Evolutionary conservation across 2,113 vertebrate species (phyloP).

Genomic region (Gobio gobio): DNA sequence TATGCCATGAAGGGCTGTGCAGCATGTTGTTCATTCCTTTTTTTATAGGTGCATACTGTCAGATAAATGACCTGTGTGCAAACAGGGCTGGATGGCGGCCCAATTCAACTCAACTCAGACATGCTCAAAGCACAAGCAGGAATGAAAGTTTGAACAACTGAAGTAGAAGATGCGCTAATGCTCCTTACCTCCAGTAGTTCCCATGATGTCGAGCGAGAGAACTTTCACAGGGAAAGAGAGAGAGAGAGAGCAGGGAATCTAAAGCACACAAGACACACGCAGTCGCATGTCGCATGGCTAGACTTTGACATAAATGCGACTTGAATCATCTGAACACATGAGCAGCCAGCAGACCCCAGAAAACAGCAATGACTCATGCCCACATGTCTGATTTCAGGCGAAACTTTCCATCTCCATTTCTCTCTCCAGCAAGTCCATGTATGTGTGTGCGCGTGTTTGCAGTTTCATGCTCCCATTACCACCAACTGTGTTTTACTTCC

Average conservation of each 20-base stretch:
- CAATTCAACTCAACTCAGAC: constrained; percentile 27
- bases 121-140: background rate
- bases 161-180: constrained; percentile 33
- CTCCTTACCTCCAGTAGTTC: constrained; percentile 14
- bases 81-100: constrained; percentile 31
- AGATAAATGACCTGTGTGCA: background rate
- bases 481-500: constrained; percentile 17
- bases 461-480: constrained; percentile 13
- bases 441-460: background rate
- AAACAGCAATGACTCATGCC: constrained; percentile 38
- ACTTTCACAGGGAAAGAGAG: background rate
- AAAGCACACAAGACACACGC: constrained; percentile 17
- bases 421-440: background rate
- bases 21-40: background rate
- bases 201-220: background rate
- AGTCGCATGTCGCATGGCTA: constrained; percentile 10
- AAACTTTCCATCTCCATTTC: background rate
- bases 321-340: constrained; percentile 35
- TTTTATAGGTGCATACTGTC: constrained; percentile 5
- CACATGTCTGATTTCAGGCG: constrained; percentile 26
- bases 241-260: background rate
- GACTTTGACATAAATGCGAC: constrained; percentile 33
- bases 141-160: constrained; percentile 28
- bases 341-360: constrained; percentile 23
- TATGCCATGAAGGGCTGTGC: background rate